Conservation (phyloP, 2,888 invertebrate genomes). For the Zygothrica quintamaculata region DNA sequence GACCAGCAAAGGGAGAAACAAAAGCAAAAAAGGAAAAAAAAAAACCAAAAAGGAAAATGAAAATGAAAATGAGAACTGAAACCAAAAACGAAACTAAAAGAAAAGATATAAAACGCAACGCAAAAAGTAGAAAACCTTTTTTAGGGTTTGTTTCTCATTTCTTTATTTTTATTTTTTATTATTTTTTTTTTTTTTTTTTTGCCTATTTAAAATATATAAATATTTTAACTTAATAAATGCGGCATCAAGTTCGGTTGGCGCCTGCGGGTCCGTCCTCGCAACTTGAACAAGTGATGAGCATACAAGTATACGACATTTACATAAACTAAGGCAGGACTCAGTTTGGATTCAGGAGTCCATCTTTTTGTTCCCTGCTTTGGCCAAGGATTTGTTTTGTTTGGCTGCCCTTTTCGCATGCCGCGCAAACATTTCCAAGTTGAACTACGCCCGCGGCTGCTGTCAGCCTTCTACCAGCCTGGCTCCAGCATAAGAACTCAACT, state of each 20-base stretch:
- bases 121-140: conserved; percentile 14
- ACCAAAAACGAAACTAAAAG: conserved; percentile 4
- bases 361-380: conserved; percentile 1
- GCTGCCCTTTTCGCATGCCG: conserved; percentile 47
- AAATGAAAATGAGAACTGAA: not conserved
- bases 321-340: conserved; percentile 54
- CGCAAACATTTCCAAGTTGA: conserved; percentile 43
- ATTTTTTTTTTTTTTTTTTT: conserved; percentile 41
- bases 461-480: conserved; percentile 15
- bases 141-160: conserved; percentile 9
- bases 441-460: conserved; percentile 29
- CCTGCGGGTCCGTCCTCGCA: conserved; percentile 39
- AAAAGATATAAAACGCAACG: not conserved
- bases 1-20: conserved; percentile 2
- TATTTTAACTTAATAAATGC: conserved; percentile 76
- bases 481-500: not conserved
- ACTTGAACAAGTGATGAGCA: conserved; percentile 51
- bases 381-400: conserved; percentile 35
- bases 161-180: conserved; percentile 26
- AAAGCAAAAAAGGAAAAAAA: not conserved
- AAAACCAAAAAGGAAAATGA: conserved; percentile 1
- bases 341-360: no score
- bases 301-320: conserved; percentile 57
- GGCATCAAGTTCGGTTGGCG: conserved; percentile 47
- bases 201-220: conserved; percentile 69